Evolutionary conservation across 2,888 invertebrate species (phyloP), one percentile per base, ranked within the genome.

Genomic region (Amphipoea lucens): DNA sequence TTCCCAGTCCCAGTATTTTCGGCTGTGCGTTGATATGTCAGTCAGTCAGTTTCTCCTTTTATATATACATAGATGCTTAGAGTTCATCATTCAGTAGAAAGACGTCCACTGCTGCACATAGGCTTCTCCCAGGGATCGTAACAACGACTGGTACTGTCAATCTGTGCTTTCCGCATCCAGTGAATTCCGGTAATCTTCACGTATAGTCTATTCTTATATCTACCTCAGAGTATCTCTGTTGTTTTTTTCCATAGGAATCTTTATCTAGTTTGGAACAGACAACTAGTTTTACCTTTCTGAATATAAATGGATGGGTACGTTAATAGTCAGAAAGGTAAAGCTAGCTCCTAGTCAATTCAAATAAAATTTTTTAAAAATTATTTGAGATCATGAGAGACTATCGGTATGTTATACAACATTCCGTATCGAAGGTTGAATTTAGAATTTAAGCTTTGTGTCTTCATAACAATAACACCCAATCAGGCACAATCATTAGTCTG

Each of bases 391-490:
- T 23, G n/a, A 6, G 29, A 78, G 23, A 42, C 17, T 14, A 70
- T 62, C 23, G 14, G 9, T 42, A 23, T 48, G 40, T 66, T 66
- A 78, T 36, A 60, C 36, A 78, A 83, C n/a, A 66, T 45, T 82
- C 29, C 17, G 5, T 17, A 45, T 51, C 9, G 29, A 75, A 76
- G 60, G 76, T 68, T 40, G 11, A 42, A 63, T 62, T 57, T 67
- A 70, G 20, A 83, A 51, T 65, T 57, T 40, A 65, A 67, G 42
- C 70, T 71, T 76, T 74, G 76, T 79, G n/a, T 36, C 45, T 73
- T 71, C 48, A 45, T 72, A 85, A 87, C 76, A 83, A 87, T 84
- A 74, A 87, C 74, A 76, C 17, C 60, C 63, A 85, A 88, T 85
- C 85, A 76, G 74, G 45, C 40, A 29, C 51, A 60, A 69, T 73